Evolutionary conservation across 2,888 invertebrate species (phyloP).

Genomic region (Diabrotica balteata): DNA sequence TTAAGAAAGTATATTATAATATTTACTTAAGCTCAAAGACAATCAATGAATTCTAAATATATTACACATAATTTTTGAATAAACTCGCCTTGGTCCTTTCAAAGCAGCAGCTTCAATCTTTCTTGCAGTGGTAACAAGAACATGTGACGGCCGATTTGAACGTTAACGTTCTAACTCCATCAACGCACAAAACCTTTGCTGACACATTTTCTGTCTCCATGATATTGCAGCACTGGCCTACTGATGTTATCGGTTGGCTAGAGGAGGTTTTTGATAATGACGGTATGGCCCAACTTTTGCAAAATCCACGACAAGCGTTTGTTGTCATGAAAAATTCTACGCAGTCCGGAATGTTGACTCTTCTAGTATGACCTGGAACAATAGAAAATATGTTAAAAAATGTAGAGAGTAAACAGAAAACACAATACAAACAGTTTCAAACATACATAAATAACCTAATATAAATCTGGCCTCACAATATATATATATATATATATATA

Average conservation of each 20-base stretch:
- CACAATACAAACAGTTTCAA: too few species aligned
- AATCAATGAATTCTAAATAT: slow-evolving; percentile 6
- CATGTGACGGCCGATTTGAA: slow-evolving; percentile 86
- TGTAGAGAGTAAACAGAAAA: too few species aligned
- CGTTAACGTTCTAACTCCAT: slow-evolving; percentile 77
- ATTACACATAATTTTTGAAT: slow-evolving; percentile 17
- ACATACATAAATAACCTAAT: too few species aligned
- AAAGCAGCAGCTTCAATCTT: slow-evolving; percentile 62
- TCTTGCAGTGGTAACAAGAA: slow-evolving; percentile 87
- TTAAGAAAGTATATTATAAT: slow-evolving; percentile 12
- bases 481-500: too few species aligned
- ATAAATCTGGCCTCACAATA: too few species aligned
- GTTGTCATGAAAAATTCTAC: slow-evolving; percentile 84
- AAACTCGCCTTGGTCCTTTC: background rate
- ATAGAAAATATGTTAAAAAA: background rate
- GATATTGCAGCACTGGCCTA: slow-evolving; percentile 89
- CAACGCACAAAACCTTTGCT: slow-evolving; percentile 79
- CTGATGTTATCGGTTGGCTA: slow-evolving; percentile 65
- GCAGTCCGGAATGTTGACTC: slow-evolving; percentile 83
- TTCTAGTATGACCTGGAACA: slow-evolving; percentile 75
- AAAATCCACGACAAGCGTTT: slow-evolving; percentile 87
- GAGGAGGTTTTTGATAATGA: slow-evolving; percentile 66
- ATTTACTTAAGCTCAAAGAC: too few species aligned
- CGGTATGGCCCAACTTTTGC: slow-evolving; percentile 86
- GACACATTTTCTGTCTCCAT: slow-evolving; percentile 86